These are phyloP conservation scores for Orbicella faveolata DNA, from an alignment of 64 coral and sea anemone genomes.

Conservation along the genomic window DNA sequence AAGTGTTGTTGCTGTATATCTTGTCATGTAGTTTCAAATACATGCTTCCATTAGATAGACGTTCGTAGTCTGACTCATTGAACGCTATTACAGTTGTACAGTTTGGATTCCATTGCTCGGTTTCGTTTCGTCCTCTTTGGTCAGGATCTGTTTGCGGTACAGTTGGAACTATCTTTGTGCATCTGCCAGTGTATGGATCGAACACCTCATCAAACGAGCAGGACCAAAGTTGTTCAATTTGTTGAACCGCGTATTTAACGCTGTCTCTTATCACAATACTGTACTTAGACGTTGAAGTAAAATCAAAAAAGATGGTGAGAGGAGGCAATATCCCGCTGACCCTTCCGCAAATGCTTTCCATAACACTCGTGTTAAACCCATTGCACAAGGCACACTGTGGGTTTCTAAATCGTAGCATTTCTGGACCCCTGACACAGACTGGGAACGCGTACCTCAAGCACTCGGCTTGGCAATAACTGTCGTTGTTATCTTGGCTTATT, in stretches of 20 bases:
- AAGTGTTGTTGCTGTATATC: not conserved
- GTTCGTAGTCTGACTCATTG: not conserved
- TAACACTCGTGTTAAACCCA: not conserved
- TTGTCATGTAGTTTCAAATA: not conserved
- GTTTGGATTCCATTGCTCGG: not conserved
- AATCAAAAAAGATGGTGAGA: constrained; percentile 23
- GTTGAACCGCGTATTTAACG: too few species aligned
- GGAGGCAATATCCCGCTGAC: not conserved
- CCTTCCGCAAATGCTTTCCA: not conserved
- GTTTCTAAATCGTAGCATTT: not conserved
- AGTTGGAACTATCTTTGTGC: not conserved
- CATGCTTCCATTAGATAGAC: not conserved
- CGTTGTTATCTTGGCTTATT: not conserved
- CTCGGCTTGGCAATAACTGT: not conserved
- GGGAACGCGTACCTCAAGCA: constrained; percentile 29
- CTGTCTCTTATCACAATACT: not conserved
- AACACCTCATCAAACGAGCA: not conserved
- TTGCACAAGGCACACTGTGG: constrained; percentile 17
- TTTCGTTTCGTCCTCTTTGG: not conserved
- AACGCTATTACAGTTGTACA: not conserved
- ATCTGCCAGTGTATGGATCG: not conserved
- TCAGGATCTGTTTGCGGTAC: not conserved
- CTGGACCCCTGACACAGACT: not conserved
- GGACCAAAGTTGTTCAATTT: not conserved
- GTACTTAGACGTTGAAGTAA: not conserved